phyloP scores from a whole-genome alignment of 1,140 invertebrate species.

The Drosophila carrolli region DNA sequence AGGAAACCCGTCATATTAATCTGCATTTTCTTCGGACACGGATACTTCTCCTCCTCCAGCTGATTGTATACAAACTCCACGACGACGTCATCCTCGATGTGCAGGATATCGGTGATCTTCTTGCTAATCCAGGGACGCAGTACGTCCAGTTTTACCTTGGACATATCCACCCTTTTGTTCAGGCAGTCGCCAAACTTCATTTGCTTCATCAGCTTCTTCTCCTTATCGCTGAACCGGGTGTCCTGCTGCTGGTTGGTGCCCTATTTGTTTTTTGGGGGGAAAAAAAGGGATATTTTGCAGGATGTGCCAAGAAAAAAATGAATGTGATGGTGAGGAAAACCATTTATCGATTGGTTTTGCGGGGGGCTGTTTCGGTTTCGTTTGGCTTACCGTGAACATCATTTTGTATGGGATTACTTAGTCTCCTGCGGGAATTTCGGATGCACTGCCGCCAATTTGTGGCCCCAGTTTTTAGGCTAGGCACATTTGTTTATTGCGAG shows the following conservation, averaged over 20 bases:
- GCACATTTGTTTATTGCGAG: slow-evolving; percentile 50
- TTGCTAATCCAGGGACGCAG: slow-evolving; percentile 99
- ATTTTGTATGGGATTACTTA: slow-evolving; percentile 48
- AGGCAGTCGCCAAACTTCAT: slow-evolving; percentile 98
- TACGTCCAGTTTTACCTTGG: slow-evolving; percentile 98
- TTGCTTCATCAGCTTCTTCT: slow-evolving; percentile 99
- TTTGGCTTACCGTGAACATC: slow-evolving; percentile 82
- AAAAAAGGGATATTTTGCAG: neutral
- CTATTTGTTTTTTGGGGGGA: slow-evolving; percentile 85
- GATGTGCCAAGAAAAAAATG: neutral
- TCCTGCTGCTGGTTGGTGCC: slow-evolving; percentile 99
- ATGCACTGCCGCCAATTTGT: slow-evolving; percentile 38
- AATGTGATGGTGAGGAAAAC: slow-evolving; percentile 2
- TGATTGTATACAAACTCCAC: slow-evolving; percentile 99
- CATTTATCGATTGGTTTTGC: slow-evolving; percentile 42
- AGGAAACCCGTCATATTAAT: slow-evolving; percentile 99
- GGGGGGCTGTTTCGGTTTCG: slow-evolving; percentile 14
- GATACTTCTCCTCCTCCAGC: slow-evolving; percentile 95
- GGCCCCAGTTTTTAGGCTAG: slow-evolving; percentile 39
- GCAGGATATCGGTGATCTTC: slow-evolving; percentile 97
- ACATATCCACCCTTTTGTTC: slow-evolving; percentile 98
- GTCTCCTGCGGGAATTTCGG: slow-evolving; percentile 46
- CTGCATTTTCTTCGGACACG: slow-evolving; percentile 99
- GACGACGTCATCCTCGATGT: slow-evolving; percentile 99
- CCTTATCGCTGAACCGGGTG: slow-evolving; percentile 99